Conservation (phyloP, 2,113 vertebrate genomes). For the Tetraodon nigroviridis region DNA sequence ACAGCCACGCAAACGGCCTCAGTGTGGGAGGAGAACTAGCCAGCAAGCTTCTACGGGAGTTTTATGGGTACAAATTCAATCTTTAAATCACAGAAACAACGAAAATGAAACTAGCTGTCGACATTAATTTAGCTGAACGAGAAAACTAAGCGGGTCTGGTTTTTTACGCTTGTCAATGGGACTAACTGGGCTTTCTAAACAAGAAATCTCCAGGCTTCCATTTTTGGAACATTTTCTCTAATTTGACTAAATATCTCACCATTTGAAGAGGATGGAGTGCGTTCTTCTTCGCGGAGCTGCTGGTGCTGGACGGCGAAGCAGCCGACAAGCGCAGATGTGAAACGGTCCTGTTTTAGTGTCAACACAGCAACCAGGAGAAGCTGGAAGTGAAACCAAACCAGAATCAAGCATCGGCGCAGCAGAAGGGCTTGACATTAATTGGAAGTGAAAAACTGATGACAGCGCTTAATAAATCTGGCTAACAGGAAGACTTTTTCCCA, state of each 20-base stretch:
- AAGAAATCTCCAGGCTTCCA: no score
- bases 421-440: background rate
- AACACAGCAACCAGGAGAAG: slow-evolving; percentile 8
- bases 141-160: no score
- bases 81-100: no score
- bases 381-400: slow-evolving; percentile 40
- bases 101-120: no score
- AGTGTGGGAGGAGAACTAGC: no score
- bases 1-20: background rate
- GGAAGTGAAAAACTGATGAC: slow-evolving; percentile 35
- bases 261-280: slow-evolving; percentile 20
- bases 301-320: background rate
- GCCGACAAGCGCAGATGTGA: slow-evolving; percentile 1
- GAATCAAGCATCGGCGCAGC: background rate
- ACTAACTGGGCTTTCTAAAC: background rate
- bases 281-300: background rate
- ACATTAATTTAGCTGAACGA: no score
- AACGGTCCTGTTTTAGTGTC: slow-evolving; percentile 4
- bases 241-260: slow-evolving; percentile 30
- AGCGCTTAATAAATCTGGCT: background rate
- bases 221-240: no score
- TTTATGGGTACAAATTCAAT: background rate
- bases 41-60: no score
- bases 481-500: background rate
- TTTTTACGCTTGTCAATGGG: background rate